Base-by-base conservation (phyloP, 2,113 vertebrate species). In the Oreochromis aureus region DNA sequence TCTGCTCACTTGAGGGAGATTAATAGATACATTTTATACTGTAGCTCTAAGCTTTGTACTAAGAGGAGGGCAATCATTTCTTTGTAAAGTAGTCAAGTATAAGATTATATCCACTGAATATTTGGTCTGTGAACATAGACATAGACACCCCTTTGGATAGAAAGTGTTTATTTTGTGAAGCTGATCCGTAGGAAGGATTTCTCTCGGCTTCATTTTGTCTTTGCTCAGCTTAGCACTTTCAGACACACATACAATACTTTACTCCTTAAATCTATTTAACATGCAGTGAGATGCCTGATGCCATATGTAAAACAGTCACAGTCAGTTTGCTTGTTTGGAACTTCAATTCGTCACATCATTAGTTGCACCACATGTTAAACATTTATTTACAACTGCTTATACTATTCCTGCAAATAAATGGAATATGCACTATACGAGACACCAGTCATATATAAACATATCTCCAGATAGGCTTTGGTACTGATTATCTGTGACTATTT, bases 51-150 rank as follows among this genome's bases (percentile, higher is more conserved):
- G 89, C 88, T 82, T 82, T 91, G 82, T 89, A 87, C 89, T 90
- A 44, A 92, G 82, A 93, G 32, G 59, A 86, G 86, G 89, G 84
- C 85, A 93, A 88, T 92, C 6, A 86, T 92, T 92, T 90, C 82
- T 85, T 90, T 89, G 87, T 94, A 93, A 93, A 93, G 87, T 83
- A 91, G 92, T 94, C 88, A 89, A 94, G 92, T 92, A 84, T 88
- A 91, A 94, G 87, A 93, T 94, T 90, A 94, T 88, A 91, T 89
- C 82, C 85, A 88, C 89, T 93, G 86, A 86, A 87, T 92, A 83
- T 93, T 84, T 91, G 86, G 86, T 94, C 66, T 88, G 83, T 41
- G 69, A 82, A 86, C 34, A 84, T 32, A 27, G 73, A 24, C 27
- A 58, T 24, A 24, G 22, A 24, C 22, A 24, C 22, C 22, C 22